A percentile compares a stretch with the other conserved stretches of the same genome.
These are phyloP conservation scores for Habroteleia sp. DNA, from an alignment of 2,888 invertebrate species.

Conservation along the genomic window DNA sequence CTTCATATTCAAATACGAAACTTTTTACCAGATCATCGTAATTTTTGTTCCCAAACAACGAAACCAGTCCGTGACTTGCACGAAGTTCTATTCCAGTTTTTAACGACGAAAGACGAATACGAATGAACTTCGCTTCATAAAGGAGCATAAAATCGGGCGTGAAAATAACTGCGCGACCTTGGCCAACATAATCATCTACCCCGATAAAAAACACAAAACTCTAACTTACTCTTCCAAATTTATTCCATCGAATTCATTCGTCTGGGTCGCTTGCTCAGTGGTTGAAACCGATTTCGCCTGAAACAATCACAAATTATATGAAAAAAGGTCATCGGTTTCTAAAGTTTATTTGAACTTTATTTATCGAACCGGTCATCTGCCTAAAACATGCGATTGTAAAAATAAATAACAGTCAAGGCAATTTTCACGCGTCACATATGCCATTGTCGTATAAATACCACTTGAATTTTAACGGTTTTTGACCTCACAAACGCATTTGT, in stretches of 20 bases:
- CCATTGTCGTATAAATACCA: slow-evolving; percentile 32
- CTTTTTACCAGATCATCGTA: slow-evolving; percentile 6
- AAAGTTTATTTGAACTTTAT: slow-evolving; percentile 4
- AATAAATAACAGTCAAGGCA: slow-evolving; percentile 27
- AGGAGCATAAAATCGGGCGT: slow-evolving; percentile 26
- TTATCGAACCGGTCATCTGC: slow-evolving; percentile 9
- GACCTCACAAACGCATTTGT: slow-evolving; percentile 1
- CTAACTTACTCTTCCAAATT: slow-evolving; percentile 3
- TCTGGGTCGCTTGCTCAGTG: neutral
- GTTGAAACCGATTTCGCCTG: neutral
- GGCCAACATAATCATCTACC: slow-evolving; percentile 11
- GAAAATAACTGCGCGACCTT: slow-evolving; percentile 46
- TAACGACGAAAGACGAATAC: slow-evolving; percentile 36
- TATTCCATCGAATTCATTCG: neutral
- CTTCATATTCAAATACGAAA: too few relatives aligned
- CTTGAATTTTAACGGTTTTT: slow-evolving; percentile 11
- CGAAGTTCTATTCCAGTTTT: slow-evolving; percentile 38
- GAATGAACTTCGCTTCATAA: slow-evolving; percentile 39
- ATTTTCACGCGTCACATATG: slow-evolving; percentile 10
- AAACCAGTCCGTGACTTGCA: slow-evolving; percentile 23
- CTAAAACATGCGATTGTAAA: slow-evolving; percentile 4
- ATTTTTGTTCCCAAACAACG: slow-evolving; percentile 19
- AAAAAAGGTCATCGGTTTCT: neutral
- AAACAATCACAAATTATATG: neutral
- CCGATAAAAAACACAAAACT: slow-evolving; percentile 3